These are phyloP conservation scores for Ceratotherium simum DNA, from an alignment of 2,113 vertebrate species.

Conservation along the genomic window DNA sequence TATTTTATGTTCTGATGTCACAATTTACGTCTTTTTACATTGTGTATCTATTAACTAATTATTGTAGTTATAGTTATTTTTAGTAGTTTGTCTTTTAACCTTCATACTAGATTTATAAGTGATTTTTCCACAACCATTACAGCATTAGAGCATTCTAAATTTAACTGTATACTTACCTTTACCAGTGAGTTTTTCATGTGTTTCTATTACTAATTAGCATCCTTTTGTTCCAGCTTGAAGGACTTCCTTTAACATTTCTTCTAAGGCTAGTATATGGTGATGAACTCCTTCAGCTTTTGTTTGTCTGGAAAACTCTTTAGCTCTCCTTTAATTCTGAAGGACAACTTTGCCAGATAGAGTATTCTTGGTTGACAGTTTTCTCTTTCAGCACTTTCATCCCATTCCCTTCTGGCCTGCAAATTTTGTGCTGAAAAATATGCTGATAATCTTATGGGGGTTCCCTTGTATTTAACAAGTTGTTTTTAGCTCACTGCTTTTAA, in stretches of 20 bases:
- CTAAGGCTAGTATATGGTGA: neutral
- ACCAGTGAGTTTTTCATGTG: neutral
- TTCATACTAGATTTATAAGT: neutral
- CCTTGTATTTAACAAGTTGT: neutral
- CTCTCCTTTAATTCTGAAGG: neutral
- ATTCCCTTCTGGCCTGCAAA: neutral
- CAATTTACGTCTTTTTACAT: neutral
- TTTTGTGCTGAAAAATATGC: neutral
- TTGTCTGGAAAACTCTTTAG: neutral
- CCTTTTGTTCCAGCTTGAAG: neutral
- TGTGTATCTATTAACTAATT: neutral
- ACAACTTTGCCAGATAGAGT: neutral
- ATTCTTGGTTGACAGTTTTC: neutral
- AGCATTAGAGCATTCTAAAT: neutral
- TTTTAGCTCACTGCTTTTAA: neutral
- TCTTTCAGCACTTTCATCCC: neutral
- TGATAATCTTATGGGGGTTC: neutral
- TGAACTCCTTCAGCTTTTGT: neutral
- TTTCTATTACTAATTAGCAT: neutral
- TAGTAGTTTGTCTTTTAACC: neutral
- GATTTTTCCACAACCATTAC: neutral
- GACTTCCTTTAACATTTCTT: neutral
- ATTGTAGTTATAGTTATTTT: too few species aligned
- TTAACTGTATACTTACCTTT: neutral
- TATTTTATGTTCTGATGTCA: neutral